These are phyloP conservation scores for Pleuronectes platessa DNA, from an alignment of 2,113 vertebrate species.

Conservation along the genomic window DNA sequence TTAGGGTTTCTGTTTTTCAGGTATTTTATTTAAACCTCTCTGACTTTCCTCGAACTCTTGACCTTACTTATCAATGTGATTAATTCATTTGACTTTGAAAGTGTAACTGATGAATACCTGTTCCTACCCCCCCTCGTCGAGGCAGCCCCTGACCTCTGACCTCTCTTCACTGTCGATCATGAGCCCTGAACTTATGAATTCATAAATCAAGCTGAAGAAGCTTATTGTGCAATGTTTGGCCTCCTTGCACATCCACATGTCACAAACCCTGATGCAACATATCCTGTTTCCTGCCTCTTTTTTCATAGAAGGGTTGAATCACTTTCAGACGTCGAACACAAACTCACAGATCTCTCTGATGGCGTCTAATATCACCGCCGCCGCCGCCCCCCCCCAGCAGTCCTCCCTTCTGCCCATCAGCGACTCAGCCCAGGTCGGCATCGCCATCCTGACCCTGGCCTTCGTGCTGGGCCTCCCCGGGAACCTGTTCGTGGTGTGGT, in stretches of 20 bases:
- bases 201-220: too few relatives aligned
- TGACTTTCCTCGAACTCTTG: too few relatives aligned
- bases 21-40: too few relatives aligned
- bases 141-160: too few relatives aligned
- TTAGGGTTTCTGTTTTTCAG: too few relatives aligned
- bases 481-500: slow-evolving; percentile 90
- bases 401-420: background rate
- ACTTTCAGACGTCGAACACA: background rate
- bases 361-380: slow-evolving; percentile 12
- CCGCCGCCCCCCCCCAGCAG: background rate
- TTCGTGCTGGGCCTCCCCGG: slow-evolving; percentile 87
- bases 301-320: background rate
- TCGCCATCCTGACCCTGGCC: slow-evolving; percentile 82
- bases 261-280: background rate
- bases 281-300: slow-evolving; percentile 50
- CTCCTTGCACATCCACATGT: background rate
- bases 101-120: too few relatives aligned
- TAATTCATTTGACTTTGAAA: too few relatives aligned
- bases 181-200: too few relatives aligned
- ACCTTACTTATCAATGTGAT: too few relatives aligned
- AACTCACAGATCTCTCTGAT: slow-evolving; percentile 3
- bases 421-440: slow-evolving; percentile 66
- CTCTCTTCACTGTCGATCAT: too few relatives aligned
- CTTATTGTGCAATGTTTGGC: background rate
- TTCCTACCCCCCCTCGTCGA: too few relatives aligned